phyloP scores from a whole-genome alignment of 2,797 vertebrate species.

The Linurgus olivaceus region DNA sequence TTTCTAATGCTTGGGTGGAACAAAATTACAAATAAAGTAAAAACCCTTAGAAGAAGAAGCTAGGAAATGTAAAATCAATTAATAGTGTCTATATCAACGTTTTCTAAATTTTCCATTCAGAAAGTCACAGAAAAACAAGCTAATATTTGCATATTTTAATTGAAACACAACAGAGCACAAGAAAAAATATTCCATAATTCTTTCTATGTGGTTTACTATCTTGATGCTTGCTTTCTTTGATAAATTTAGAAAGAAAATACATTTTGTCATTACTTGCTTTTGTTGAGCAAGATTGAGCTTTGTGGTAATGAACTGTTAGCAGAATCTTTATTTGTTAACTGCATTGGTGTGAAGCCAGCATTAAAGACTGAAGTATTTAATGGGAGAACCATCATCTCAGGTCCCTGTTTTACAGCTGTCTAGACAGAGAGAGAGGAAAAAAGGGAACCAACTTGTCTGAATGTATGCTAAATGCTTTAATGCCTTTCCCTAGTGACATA shows the following conservation, averaged over 20 bases:
- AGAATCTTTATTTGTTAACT: background rate
- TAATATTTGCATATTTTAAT: slow-evolving; percentile 40
- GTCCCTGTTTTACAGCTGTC: background rate
- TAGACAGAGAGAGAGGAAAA: background rate
- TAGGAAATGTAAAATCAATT: background rate
- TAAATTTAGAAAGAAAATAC: background rate
- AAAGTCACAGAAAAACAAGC: background rate
- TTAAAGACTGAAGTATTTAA: background rate
- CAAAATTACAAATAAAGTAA: background rate
- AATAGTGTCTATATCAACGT: background rate
- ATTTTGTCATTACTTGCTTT: background rate
- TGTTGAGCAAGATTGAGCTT: background rate
- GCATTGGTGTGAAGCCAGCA: background rate
- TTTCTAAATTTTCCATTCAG: background rate
- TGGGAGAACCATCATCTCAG: background rate
- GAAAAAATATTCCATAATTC: background rate
- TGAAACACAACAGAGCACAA: background rate
- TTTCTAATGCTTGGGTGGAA: background rate
- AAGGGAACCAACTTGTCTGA: background rate
- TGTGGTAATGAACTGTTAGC: background rate
- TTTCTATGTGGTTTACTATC: background rate
- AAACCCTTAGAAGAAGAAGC: background rate
- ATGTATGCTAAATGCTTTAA: background rate
- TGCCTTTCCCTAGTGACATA: background rate
- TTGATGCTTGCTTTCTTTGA: background rate